These are phyloP conservation scores for Wiebesia pumilae DNA, from an alignment of 1,140 invertebrate genomes.

Conservation along the genomic window DNA sequence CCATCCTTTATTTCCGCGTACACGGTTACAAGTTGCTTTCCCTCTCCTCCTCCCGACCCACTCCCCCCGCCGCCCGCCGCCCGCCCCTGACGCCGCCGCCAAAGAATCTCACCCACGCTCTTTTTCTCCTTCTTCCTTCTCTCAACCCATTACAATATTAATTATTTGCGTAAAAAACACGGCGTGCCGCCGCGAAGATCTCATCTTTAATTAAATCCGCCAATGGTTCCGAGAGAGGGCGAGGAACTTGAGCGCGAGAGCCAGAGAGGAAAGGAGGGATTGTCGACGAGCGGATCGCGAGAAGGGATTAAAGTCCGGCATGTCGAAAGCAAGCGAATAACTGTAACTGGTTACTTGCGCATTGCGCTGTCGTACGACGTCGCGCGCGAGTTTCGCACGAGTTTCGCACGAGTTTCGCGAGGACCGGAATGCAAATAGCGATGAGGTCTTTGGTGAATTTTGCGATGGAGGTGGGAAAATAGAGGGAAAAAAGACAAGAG, in stretches of 20 bases:
- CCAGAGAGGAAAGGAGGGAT: conserved; percentile 56
- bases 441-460: background rate
- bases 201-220: conserved; percentile 65
- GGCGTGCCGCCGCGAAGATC: conserved; percentile 62
- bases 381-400: background rate
- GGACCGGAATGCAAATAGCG: conserved; percentile 23
- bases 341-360: conserved; percentile 10
- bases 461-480: background rate
- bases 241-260: conserved; percentile 21
- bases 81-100: no score
- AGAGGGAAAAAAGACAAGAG: background rate
- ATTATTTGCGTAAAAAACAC: conserved; percentile 64
- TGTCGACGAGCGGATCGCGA: conserved; percentile 53
- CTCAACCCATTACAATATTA: conserved; percentile 62
- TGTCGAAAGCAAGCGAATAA: conserved; percentile 10
- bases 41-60: background rate
- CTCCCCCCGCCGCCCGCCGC: no score
- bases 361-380: no score
- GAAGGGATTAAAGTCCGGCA: background rate
- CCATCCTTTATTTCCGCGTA: background rate
- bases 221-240: conserved; percentile 47
- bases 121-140: background rate
- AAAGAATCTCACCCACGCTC: no score
- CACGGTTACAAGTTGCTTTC: background rate
- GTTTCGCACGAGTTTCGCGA: background rate